Evolutionary conservation across 2,797 vertebrate species (phyloP), one percentile per base, ranked within the genome.

Genomic region (Gadopsis marmoratus): DNA sequence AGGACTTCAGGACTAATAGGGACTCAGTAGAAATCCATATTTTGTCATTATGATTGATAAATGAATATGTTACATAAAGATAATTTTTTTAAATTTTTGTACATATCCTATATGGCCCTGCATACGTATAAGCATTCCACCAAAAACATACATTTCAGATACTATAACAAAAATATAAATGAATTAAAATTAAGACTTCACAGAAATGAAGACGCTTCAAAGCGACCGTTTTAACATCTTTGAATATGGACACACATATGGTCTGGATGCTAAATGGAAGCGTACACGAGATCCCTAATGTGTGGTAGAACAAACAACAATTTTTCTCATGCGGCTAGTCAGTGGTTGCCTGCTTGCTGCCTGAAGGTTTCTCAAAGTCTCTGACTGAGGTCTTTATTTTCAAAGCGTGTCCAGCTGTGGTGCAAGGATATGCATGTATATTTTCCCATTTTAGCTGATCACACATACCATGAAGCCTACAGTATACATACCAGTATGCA

Each of bases 361-460:
- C 16, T 23, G 45, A 17, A 0, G n/a, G 31, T 61, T 73, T 58
- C 66, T 83, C 29, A 62, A 53, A 26, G 29, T 63, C 55, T 76
- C n/a, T 67, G 50, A 77, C 35, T 81, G 21, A 65, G 54, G 33
- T 63, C 56, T 81, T 43, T 83, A 73, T 88, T 84, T 80, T 41
- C 29, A 33, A 76, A 76, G 39, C 26, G 23, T 78, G 68, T 31
- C 74, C 61, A 51, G 67, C 84, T 77, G 13, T 51, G 73, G 17
- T 23, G 1, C 50, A 50, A 69, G 17, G 17, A 70, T n/a, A 23
- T 37, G 58, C n/a, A 62, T 60, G 63, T 89, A 63, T 60, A 72
- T 23, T 58, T 85, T 84, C 87, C 86, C 35, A 43, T 83, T 92
- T 90, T 91, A 92, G 86, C 89, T 86, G 60, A 76, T 79, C 81